Evolutionary conservation across 2,888 invertebrate genomes (phyloP), one percentile per base, ranked within the genome.

Genomic region (Ferdinandea cuprea): DNA sequence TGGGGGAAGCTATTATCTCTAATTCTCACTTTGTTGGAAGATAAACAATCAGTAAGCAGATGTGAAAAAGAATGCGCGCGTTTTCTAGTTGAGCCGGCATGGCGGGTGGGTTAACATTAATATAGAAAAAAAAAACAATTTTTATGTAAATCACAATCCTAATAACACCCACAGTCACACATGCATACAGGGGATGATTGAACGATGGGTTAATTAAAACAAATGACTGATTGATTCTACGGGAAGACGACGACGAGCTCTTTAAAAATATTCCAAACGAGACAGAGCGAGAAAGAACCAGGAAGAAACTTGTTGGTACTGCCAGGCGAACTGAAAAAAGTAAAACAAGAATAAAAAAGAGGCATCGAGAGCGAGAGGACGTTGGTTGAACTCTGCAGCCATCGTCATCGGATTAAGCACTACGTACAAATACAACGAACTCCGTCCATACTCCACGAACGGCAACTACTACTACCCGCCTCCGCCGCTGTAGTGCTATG

Each of bases 281-380:
- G 71, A 35, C 19, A 7, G 59, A 83, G 71, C 5, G 77, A 81
- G 77, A 83, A 59, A 37, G 40, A 83, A 72, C 72, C 61, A 77
- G 77, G 77, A 83, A 83, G 66, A 78, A 78, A 83, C 77, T 83
- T 83, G 77, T 83, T 83, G 77, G 81, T 77, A 72, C 54, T 66
- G 32, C 37, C 66, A 46, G 50, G 54, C 65, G 32, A 73, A 46
- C n/a, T 21, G 46, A 50, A 63, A 8, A 15, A 25, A 44, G 8
- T n/a, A 71, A 61, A 68, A 76, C 17, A 46, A 44, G 9, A 59
- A 28, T 65, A 30, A 63, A 58, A 63, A 71, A 71, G 76, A 52
- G 48, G 40, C 76, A 25, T 35, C 32, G 37, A 44, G 61, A 48
- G 5, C 25, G 78, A 50, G 59, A 48, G 74, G 71, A 78, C 72